Percentiles rank a stretch among this genome's conserved stretches.
Conservation (phyloP, 2,888 invertebrate genomes). For the Poecilus cupreus region DNA sequence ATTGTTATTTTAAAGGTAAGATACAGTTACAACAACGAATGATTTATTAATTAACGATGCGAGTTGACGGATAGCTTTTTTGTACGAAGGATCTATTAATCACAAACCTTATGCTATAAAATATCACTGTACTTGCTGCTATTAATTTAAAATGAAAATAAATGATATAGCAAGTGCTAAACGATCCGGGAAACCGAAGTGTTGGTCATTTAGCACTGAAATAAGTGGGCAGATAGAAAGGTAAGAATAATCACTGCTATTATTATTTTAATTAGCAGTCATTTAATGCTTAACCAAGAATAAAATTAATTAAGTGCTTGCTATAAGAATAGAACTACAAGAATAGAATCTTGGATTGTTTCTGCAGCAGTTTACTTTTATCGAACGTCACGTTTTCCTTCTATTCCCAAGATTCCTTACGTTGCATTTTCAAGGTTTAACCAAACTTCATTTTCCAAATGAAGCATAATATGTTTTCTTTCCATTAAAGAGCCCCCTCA, state of each 20-base stretch:
- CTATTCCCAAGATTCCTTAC: constrained; percentile 3
- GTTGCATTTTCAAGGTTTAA: constrained; percentile 1
- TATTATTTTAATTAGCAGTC: constrained; percentile 23
- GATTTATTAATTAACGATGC: constrained; percentile 13
- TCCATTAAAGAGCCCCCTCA: not conserved
- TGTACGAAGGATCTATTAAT: not conserved
- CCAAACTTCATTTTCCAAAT: not conserved
- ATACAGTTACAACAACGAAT: not conserved
- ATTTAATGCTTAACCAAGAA: not conserved
- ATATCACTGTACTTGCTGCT: not conserved
- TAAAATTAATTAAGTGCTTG: constrained; percentile 14
- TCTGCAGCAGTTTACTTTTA: not conserved
- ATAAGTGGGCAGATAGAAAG: constrained; percentile 10
- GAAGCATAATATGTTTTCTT: not conserved
- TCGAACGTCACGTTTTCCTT: constrained; percentile 1
- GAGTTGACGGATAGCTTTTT: not conserved
- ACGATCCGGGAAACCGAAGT: constrained; percentile 14
- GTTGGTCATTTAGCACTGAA: constrained; percentile 8
- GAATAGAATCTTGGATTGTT: not conserved
- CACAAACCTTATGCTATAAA: constrained; percentile 15
- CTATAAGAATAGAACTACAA: not conserved
- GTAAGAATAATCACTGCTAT: constrained; percentile 30
- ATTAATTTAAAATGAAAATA: constrained; percentile 36
- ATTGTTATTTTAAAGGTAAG: too few relatives aligned
- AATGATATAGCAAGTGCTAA: constrained; percentile 35